A percentile compares a stretch with the other conserved stretches of the same genome.
phyloP scores from a whole-genome alignment of 2,113 vertebrate genomes.

The Tenrec ecaudatus region DNA sequence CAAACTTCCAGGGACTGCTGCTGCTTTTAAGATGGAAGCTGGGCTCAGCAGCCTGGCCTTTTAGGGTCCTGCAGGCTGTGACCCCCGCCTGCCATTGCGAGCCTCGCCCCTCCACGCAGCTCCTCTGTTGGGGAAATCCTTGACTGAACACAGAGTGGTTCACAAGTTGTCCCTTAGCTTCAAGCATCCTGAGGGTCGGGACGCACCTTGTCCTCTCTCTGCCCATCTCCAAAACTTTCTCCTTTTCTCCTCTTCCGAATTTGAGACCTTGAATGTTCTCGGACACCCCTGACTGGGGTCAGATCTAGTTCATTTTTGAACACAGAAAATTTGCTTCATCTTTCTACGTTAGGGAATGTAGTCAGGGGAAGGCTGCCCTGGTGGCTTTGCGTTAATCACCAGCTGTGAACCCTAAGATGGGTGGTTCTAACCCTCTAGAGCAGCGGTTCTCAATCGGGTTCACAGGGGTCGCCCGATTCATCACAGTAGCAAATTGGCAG shows the following conservation, averaged over 20 bases:
- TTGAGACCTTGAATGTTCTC: background rate
- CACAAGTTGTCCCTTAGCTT: background rate
- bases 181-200: background rate
- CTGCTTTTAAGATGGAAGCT: conserved; percentile 44
- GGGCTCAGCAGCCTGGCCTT: background rate
- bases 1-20: conserved; percentile 17
- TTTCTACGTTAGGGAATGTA: background rate
- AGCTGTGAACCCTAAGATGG: too few relatives aligned
- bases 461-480: too few relatives aligned
- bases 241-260: background rate
- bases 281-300: background rate
- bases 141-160: background rate
- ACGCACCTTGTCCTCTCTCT: background rate
- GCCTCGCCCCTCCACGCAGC: background rate
- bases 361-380: background rate
- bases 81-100: background rate
- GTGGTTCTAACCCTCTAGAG: too few relatives aligned
- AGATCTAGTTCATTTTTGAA: conserved; percentile 15
- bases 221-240: background rate
- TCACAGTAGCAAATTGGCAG: too few relatives aligned
- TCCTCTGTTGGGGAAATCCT: background rate
- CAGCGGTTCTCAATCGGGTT: too few relatives aligned
- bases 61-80: background rate
- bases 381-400: too few relatives aligned
- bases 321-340: background rate